Evolutionary conservation across 2,797 vertebrate genomes (phyloP).

Genomic region (Chelidonichthys spinosus): DNA sequence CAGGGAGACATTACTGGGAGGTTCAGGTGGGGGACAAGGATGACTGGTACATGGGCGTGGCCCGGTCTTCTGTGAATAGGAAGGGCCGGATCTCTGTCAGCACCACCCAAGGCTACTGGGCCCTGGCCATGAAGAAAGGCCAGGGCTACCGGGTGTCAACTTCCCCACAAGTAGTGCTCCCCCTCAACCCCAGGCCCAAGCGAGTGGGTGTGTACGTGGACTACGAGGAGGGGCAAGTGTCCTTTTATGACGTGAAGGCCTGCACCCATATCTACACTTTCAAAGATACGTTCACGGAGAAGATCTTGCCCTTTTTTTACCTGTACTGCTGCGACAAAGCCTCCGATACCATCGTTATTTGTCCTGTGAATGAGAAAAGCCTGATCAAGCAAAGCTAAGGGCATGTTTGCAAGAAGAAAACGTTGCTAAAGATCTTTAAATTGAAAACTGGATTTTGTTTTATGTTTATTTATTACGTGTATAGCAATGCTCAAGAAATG

Average conservation of each 20-base stretch:
- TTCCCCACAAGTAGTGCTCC: constrained; percentile 70
- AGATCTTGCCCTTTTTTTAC: constrained; percentile 85
- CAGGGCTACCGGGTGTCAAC: constrained; percentile 82
- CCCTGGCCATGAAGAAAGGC: constrained; percentile 85
- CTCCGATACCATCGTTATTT: constrained; percentile 82
- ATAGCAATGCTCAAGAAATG: neutral
- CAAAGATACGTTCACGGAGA: constrained; percentile 78
- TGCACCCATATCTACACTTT: constrained; percentile 83
- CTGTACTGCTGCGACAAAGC: constrained; percentile 87
- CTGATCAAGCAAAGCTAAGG: constrained; percentile 73
- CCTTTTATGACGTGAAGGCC: constrained; percentile 81
- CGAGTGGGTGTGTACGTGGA: constrained; percentile 84
- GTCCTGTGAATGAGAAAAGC: constrained; percentile 65
- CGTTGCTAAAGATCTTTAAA: no score
- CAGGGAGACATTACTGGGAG: constrained; percentile 89
- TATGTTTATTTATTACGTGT: constrained; percentile 16
- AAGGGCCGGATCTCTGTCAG: constrained; percentile 86
- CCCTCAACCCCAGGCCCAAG: constrained; percentile 69
- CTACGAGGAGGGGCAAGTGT: constrained; percentile 84
- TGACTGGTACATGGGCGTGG: constrained; percentile 89
- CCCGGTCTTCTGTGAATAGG: constrained; percentile 81
- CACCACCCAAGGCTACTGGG: constrained; percentile 84
- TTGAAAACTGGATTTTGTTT: neutral
- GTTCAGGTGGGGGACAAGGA: constrained; percentile 87
- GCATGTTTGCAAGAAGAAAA: neutral